Base-by-base conservation (phyloP, 2,888 invertebrate species). In the Lathronympha strigana region DNA sequence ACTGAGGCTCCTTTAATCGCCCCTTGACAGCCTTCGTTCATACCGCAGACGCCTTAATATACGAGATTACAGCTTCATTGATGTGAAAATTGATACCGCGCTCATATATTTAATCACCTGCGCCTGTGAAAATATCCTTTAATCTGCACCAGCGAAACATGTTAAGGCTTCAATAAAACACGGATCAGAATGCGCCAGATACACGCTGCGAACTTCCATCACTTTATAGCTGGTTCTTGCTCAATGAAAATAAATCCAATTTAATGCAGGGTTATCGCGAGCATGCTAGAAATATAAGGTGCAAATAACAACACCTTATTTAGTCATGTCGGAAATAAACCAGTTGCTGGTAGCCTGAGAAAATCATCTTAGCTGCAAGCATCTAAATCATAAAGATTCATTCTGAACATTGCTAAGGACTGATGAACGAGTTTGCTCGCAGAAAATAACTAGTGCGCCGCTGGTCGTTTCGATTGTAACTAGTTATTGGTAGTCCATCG, bases 331-430 rank as follows among this genome's bases (percentile, higher is more conserved):
- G 87, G 87, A 87, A 86, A 84, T 77, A 77, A 84, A 87, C 89
- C 80, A 86, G 88, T 88, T 80, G 72, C 80, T 77, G 73, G 84
- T 82, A 84, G 88, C 87, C 84, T 90, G 90, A 90, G 91, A 90
- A 91, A 89, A 83, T 78, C 70, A 71, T 68, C 71, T 67, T 75
- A 78, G 83, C 80, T 80, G 74, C 74, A 79, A 82, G 82, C 78
- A 86, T 78, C 80, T 87, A 85, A 86, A 88, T 88, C 87, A 87
- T 85, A 86, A 82, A 84, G 82, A 84, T 84, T 84, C 82, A 87
- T 88, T 87, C 85, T 80, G 76, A 77, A 80, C 87, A 84, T 84
- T 76, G 80, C 80, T 75, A 66, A 71, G 71, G 76, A 80, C 80
- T 81, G 82, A 84, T 84, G 84, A 84, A 85, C 83, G 82, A 79